Conservation (phyloP, 2,113 vertebrate genomes). For the Baryphthengus martii region DNA sequence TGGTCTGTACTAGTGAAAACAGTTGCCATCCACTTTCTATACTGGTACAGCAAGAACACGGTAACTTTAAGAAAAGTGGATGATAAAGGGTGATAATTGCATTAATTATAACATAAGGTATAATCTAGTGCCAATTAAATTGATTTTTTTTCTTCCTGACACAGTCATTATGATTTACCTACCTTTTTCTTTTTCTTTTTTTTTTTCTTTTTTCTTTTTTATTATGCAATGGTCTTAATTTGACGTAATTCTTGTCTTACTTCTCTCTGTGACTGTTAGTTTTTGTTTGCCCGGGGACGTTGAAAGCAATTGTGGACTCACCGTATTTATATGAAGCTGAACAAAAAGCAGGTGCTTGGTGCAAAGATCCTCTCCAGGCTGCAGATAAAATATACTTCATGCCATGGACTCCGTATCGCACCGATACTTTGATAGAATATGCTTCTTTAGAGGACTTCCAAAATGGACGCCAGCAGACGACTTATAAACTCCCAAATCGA, state of each 20-base stretch:
- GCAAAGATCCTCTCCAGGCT: constrained; percentile 97
- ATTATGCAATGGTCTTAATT: constrained; percentile 72
- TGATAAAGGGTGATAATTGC: constrained; percentile 48
- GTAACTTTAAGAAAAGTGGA: constrained; percentile 65
- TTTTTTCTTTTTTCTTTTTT: not conserved
- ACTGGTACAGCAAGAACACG: constrained; percentile 55
- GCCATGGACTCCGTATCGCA: constrained; percentile 98
- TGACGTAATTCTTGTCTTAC: constrained; percentile 71
- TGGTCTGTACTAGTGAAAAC: constrained; percentile 62
- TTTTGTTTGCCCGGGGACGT: constrained; percentile 99
- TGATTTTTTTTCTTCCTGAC: constrained; percentile 67
- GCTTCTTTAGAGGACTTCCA: constrained; percentile 96
- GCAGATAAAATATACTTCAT: constrained; percentile 99
- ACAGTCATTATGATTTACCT: constrained; percentile 60
- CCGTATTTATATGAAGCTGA: constrained; percentile 97
- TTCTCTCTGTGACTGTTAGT: constrained; percentile 92
- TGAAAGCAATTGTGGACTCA: constrained; percentile 97
- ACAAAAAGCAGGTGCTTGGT: constrained; percentile 99
- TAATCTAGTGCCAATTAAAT: constrained; percentile 67
- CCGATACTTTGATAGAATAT: constrained; percentile 96
- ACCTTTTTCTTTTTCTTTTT: not conserved
- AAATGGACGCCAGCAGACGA: constrained; percentile 90
- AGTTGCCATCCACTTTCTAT: constrained; percentile 40
- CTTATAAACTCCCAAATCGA: constrained; percentile 95
- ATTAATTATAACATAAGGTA: constrained; percentile 53